These are phyloP conservation scores for Diacarnus erythraeanus DNA, from an alignment of 37 sponge, comb jelly and placozoan species.

Conservation along the genomic window DNA sequence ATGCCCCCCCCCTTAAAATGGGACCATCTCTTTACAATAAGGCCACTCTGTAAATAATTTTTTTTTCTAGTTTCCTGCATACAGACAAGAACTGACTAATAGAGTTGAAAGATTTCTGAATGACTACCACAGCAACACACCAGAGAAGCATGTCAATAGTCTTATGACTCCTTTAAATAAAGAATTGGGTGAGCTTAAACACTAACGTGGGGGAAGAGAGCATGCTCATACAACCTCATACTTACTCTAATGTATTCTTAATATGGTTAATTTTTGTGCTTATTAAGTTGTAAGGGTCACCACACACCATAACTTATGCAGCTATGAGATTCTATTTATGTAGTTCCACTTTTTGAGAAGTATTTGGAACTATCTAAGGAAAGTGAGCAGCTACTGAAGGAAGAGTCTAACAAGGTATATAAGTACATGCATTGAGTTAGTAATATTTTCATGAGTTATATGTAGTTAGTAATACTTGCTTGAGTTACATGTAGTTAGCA, in stretches of 20 bases:
- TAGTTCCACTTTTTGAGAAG: conserved; percentile 41
- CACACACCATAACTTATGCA: no score
- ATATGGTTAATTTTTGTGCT: no score
- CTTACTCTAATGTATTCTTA: no score
- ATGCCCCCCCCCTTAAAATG: no score
- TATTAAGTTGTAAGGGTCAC: no score
- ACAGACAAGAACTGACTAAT: conserved; percentile 9
- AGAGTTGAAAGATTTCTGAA: conserved; percentile 12
- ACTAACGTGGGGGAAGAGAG: not conserved
- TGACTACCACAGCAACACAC: conserved; percentile 5
- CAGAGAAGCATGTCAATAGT: not conserved
- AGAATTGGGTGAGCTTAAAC: conserved; percentile 21
- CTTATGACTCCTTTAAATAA: conserved; percentile 26
- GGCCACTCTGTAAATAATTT: no score
- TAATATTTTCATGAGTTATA: no score
- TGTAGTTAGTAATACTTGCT: no score
- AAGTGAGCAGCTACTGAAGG: not conserved
- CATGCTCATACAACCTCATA: no score
- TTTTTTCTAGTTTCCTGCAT: not conserved
- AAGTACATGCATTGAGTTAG: not conserved
- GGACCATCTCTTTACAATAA: no score
- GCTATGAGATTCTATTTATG: no score
- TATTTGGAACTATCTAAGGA: conserved; percentile 29
- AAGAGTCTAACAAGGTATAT: not conserved
- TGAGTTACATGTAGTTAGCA: not conserved